These are phyloP conservation scores for Argyrosomus regius DNA, from an alignment of 2,797 vertebrate genomes.

Conservation along the genomic window DNA sequence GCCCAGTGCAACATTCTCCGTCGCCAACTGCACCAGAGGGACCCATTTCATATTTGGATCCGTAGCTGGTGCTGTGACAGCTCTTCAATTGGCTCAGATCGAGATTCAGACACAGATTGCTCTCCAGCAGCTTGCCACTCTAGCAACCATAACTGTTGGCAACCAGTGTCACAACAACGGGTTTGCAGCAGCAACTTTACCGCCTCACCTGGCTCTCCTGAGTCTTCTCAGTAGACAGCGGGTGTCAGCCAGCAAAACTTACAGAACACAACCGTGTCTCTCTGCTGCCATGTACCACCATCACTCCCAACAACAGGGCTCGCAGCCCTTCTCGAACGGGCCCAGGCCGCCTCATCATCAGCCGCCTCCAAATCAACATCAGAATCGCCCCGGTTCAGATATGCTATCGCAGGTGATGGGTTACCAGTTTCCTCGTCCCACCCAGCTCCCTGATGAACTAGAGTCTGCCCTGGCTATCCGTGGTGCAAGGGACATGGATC, in stretches of 20 bases:
- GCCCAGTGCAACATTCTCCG: constrained; percentile 55
- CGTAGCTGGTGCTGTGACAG: constrained; percentile 69
- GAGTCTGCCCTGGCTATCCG: constrained; percentile 79
- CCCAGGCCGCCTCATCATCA: constrained; percentile 65
- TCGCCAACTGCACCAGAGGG: constrained; percentile 57
- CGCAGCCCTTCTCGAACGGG: constrained; percentile 66
- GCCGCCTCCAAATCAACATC: constrained; percentile 66
- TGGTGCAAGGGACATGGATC: constrained; percentile 76
- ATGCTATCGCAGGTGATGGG: constrained; percentile 71
- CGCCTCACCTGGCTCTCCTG: constrained; percentile 81
- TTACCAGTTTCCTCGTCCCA: constrained; percentile 80
- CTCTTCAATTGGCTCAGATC: constrained; percentile 90
- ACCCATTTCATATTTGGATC: constrained; percentile 74
- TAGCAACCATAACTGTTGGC: constrained; percentile 76
- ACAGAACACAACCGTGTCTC: constrained; percentile 63
- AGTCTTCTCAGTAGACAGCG: constrained; percentile 77
- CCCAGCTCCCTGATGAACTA: constrained; percentile 79
- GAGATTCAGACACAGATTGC: constrained; percentile 85
- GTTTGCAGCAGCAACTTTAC: constrained; percentile 43
- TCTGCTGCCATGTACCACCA: constrained; percentile 82
- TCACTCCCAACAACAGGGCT: constrained; percentile 82
- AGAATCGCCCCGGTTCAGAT: constrained; percentile 51
- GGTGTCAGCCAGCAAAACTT: constrained; percentile 71
- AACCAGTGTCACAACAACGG: constrained; percentile 66
- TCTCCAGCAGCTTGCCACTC: constrained; percentile 85